Conservation (phyloP, 1,140 invertebrate genomes). For the Propsilocerus akamusi region DNA sequence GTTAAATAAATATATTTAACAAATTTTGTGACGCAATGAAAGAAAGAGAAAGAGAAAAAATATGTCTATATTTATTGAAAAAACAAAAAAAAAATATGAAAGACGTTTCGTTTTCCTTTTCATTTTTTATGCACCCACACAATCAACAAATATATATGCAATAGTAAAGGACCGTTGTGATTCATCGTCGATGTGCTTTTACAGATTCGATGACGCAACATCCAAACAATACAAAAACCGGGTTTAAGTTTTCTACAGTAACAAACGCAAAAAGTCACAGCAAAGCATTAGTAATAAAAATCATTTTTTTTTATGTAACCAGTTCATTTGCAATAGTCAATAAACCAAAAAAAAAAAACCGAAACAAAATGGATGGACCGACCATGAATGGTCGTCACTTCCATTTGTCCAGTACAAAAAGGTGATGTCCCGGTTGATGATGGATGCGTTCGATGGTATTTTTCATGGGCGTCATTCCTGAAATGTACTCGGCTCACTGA, state of each 20-base stretch:
- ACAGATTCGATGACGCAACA: too few relatives aligned
- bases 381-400: background rate
- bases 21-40: slow-evolving; percentile 11
- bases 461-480: background rate
- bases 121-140: slow-evolving; percentile 1
- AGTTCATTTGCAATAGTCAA: slow-evolving; percentile 4
- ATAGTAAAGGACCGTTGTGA: too few relatives aligned
- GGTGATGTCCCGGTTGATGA: background rate
- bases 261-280: background rate
- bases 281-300: too few relatives aligned
- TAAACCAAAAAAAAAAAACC: background rate
- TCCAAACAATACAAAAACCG: background rate
- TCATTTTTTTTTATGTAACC: background rate
- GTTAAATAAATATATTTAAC: too few relatives aligned
- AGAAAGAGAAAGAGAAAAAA: slow-evolving; percentile 11
- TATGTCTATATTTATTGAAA: slow-evolving; percentile 13
- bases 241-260: background rate
- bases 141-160: too few relatives aligned
- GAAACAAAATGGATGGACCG: background rate
- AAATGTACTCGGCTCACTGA: too few relatives aligned
- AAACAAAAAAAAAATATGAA: slow-evolving; percentile 11
- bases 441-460: background rate
- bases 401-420: slow-evolving; percentile 3
- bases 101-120: too few relatives aligned
- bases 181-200: too few relatives aligned